phyloP scores from a whole-genome alignment of 1,140 invertebrate genomes.

The Lycorma delicatula region DNA sequence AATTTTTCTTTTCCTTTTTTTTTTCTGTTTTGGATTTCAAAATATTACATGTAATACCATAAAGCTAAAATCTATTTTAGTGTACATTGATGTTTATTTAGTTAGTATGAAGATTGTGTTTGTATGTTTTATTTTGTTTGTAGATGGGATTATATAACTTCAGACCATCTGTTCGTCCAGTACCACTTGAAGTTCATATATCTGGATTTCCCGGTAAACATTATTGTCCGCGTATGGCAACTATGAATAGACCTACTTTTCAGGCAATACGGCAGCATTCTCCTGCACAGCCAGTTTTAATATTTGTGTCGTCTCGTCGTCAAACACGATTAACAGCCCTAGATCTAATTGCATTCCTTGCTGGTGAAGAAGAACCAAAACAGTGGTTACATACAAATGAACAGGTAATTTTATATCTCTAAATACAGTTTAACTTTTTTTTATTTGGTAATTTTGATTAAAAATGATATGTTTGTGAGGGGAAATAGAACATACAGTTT shows the following conservation, averaged over 20 bases:
- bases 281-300: constrained; percentile 76
- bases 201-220: constrained; percentile 91
- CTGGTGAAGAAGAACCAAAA: constrained; percentile 84
- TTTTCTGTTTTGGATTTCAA: no score
- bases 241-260: constrained; percentile 99
- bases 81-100: no score
- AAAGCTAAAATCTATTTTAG: no score
- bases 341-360: constrained; percentile 90
- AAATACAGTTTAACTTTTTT: no score
- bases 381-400: constrained; percentile 91
- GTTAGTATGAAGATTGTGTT: no score
- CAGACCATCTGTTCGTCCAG: constrained; percentile 91
- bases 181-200: constrained; percentile 93
- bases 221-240: constrained; percentile 98
- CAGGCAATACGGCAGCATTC: constrained; percentile 91
- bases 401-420: no score
- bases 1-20: no score
- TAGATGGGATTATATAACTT: constrained; percentile 95
- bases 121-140: constrained; percentile 12
- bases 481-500: no score
- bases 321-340: constrained; percentile 95
- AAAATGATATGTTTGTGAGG: no score
- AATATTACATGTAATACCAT: no score
- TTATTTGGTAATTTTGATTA: no score
- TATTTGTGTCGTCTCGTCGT: constrained; percentile 96